Conservation (phyloP, 2,113 vertebrate genomes). For the Axis porcinus region DNA sequence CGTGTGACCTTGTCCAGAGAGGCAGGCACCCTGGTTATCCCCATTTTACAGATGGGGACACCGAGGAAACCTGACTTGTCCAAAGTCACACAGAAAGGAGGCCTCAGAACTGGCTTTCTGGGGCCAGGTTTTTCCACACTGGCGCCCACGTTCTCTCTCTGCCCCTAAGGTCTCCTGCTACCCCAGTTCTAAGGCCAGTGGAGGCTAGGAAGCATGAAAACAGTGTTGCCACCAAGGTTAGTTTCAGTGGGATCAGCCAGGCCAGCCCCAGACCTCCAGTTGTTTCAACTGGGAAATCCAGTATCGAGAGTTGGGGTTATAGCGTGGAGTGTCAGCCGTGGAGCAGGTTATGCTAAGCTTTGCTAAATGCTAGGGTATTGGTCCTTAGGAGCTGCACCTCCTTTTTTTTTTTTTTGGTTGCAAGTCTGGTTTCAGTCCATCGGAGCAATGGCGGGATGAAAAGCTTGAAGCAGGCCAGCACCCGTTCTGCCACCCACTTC, state of each 20-base stretch:
- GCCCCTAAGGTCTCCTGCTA: neutral
- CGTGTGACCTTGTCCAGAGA: neutral
- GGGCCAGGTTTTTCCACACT: accelerated
- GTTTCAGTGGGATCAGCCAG: neutral
- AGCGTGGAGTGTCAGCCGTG: no score
- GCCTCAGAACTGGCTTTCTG: neutral
- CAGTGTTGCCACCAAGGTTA: neutral
- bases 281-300: neutral
- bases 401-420: neutral
- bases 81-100: accelerated
- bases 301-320: accelerated
- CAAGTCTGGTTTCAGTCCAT: neutral
- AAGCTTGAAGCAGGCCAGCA: accelerated
- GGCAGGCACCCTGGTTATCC: neutral
- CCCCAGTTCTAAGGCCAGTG: neutral
- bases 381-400: neutral
- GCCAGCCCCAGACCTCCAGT: neutral
- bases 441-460: neutral
- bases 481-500: neutral
- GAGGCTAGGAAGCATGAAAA: neutral
- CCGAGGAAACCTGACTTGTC: neutral
- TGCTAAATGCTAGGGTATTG: neutral
- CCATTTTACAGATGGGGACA: neutral
- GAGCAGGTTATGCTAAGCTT: neutral
- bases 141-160: neutral